phyloP scores from a whole-genome alignment of 2,113 vertebrate species.

The Pluvialis apricaria region DNA sequence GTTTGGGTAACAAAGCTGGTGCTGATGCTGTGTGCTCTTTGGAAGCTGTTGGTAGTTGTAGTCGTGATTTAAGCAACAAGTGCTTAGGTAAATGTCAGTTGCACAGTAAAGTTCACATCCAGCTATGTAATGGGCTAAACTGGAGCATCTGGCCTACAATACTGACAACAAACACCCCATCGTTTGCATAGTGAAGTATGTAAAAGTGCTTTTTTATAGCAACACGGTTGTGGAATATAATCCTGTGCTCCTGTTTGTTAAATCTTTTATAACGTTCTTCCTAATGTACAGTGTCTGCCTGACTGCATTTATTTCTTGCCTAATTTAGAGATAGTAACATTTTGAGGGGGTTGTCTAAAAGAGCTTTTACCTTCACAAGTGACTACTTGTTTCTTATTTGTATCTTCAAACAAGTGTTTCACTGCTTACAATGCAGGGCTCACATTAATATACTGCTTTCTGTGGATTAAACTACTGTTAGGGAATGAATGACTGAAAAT shows the following conservation, averaged over 20 bases:
- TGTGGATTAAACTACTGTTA: not conserved
- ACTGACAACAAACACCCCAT: not conserved
- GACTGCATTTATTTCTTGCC: not conserved
- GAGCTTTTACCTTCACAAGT: slow-evolving; percentile 8
- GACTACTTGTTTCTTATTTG: not conserved
- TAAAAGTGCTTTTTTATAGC: not conserved
- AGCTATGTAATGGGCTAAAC: not conserved
- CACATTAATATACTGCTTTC: slow-evolving; percentile 8
- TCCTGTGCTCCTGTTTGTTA: not conserved
- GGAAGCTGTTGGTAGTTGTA: not conserved
- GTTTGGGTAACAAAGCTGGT: not conserved
- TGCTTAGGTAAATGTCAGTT: not conserved
- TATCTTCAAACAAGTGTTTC: not conserved
- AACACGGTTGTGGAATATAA: not conserved
- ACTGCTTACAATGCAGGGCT: not conserved
- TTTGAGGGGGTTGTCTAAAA: slow-evolving; percentile 3
- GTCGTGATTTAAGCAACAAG: not conserved
- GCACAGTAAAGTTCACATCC: not conserved
- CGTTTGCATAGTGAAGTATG: not conserved
- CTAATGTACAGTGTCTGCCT: not conserved
- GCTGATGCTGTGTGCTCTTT: not conserved
- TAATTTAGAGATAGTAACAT: not conserved
- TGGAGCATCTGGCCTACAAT: not conserved
- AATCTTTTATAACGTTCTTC: not conserved
- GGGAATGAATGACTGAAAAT: not conserved